phyloP scores from a whole-genome alignment of 2,888 invertebrate species.

The Autographa gamma region DNA sequence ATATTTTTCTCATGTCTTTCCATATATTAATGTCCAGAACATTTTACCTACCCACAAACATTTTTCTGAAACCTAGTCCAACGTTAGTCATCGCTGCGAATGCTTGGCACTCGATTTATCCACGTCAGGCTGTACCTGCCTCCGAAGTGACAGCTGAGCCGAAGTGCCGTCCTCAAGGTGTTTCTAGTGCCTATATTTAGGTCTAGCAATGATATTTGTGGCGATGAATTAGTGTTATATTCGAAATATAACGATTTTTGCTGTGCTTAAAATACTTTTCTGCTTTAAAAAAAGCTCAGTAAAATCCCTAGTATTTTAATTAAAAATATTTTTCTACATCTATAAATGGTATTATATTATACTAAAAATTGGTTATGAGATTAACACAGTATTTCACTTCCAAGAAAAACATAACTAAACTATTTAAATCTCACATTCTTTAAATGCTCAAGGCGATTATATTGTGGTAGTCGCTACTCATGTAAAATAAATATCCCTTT shows the following conservation, averaged over 20 bases:
- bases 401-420: not conserved
- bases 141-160: constrained; percentile 22
- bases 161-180: constrained; percentile 11
- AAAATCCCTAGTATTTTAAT: too few species aligned
- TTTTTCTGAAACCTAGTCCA: constrained; percentile 26
- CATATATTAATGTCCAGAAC: not conserved
- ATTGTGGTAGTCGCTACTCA: not conserved
- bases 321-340: too few species aligned
- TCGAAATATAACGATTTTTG: too few species aligned
- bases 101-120: constrained; percentile 43
- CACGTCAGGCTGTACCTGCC: constrained; percentile 25
- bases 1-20: too few species aligned
- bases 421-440: not conserved
- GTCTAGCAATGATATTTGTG: not conserved
- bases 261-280: too few species aligned
- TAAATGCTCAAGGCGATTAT: not conserved
- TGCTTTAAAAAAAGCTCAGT: too few species aligned
- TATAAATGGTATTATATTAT: too few species aligned
- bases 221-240: not conserved
- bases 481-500: too few species aligned
- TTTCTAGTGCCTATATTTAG: not conserved
- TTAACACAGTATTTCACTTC: too few species aligned
- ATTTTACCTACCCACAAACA: not conserved
- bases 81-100: constrained; percentile 10
- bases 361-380: too few species aligned